phyloP scores from a whole-genome alignment of 2,113 vertebrate species.

The Eudorcas thomsonii region DNA sequence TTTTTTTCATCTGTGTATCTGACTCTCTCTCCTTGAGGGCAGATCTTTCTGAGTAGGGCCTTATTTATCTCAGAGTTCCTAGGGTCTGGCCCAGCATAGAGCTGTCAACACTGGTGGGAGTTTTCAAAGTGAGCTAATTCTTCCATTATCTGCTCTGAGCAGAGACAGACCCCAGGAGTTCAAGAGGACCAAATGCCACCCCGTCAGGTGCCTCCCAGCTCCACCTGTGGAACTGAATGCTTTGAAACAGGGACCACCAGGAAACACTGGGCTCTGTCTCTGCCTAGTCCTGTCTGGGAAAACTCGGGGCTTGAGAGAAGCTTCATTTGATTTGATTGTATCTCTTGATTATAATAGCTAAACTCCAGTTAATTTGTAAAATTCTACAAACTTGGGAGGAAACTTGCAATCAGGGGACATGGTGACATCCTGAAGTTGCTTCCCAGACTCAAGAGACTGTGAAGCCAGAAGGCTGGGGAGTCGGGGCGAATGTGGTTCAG shows the following conservation, averaged over 20 bases:
- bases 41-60: background rate
- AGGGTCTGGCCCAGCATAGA: background rate
- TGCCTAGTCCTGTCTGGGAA: background rate
- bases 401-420: background rate
- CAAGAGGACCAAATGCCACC: background rate
- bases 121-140: background rate
- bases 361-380: background rate
- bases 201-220: background rate
- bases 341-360: background rate
- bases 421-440: background rate
- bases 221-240: background rate
- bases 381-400: background rate
- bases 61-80: background rate
- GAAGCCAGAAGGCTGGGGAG: background rate
- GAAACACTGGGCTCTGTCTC: background rate
- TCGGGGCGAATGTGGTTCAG: accelerated
- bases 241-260: background rate
- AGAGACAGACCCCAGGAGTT: background rate
- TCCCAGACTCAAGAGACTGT: background rate
- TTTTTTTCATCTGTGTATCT: background rate
- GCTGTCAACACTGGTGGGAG: too few species aligned
- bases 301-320: background rate
- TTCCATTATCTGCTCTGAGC: background rate
- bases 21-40: background rate
- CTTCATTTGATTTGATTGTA: background rate